Evolutionary conservation across 2,797 vertebrate species (phyloP), one percentile per base, ranked within the genome.

Genomic region (Sebastiscus tertius): DNA sequence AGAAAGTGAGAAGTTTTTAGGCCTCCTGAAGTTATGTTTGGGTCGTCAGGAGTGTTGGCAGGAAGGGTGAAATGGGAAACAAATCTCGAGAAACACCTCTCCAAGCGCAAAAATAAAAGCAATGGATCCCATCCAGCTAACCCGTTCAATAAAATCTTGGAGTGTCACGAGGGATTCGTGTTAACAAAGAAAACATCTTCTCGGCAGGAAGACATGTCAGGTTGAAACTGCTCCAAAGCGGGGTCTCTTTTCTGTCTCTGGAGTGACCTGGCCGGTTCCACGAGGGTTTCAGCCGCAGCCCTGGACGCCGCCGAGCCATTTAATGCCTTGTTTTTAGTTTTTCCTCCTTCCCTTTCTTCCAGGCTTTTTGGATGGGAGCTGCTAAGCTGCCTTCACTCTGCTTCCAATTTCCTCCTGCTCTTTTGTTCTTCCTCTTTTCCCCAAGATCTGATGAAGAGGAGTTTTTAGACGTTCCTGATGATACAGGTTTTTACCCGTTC

Each of bases 381-480:
- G 80, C 88, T 90, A 91, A 92, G 88, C 91, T 88, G 81, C 87
- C 78, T 85, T 85, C 72, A 74, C 87, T 93, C 91, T 94, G 89
- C 87, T 92, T 94, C 92, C 90, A 92, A 93, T 93, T 93, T 94
- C 93, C 93, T 88, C 81, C 75, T 67, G 75, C 81, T 91, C 92
- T 92, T 90, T 92, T 90, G 85, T 89, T 90, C 84, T 90, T 89
- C 86, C 88, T 91, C 80, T 82, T 87, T 83, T 88, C 77, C 72
- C 73, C 34, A 14, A 69, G 81, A 89, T 90, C 82, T 84, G 90
- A 92, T 80, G 90, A 89, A 89, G 88, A 91, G 68, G 73, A 87
- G 77, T 79, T 89, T 90, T 86, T 83, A 77, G 72, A 84, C 72
- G 18, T 82, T 91, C 72, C 82, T 64, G 64, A 87, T 87, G 84